Base-by-base conservation (phyloP, 1,140 invertebrate species). In the Babylonia areolata region DNA sequence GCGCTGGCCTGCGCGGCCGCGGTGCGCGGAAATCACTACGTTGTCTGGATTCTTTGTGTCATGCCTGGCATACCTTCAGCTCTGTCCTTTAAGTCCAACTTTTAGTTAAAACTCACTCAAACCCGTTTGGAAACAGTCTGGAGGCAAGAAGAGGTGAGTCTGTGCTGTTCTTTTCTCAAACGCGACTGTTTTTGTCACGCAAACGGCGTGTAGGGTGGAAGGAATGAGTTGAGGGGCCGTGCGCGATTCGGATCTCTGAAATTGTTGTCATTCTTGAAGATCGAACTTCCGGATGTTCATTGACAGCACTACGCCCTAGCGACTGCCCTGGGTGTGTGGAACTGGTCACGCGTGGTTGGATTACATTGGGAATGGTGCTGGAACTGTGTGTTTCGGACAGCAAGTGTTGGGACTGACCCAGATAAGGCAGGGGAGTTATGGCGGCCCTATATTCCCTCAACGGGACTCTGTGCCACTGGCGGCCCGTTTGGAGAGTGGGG, bases 21-120 rank as follows among this genome's bases (percentile, higher is more conserved):
- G 95, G 95, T 97, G 97, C 97, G 97, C 97, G 96, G 95, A 96
- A 95, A 96, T 95, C 95, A 96, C 95, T 97, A 97, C 97, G 97
- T 97, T 97, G 96, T 97, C 96, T 95, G 96, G 97, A 97, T 97
- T 97, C 97, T 97, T 97, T 97, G 97, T 97, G 97, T 96, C 97
- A 97, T 97, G 97, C 97, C 96, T 97, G 95, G 96, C 97, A 97
- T 97, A 97, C 97, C 97, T 97, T 96, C 96, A 96, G 96, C 96
- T 96, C 96, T 95, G 96, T 95, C 95, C 88, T 89, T 89, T 82
- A 89, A 89, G 84, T 89, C 69, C 80, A 80, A 87, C 80, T 85
- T 88, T 84, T 87, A 78, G 28, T 84, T 88, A 31, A 81, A 84
- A 84, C 75, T 85, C n/a, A 71, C 83, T 33, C 37, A 85, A 83